Percentiles rank a stretch among this genome's conserved stretches.
phyloP scores from a whole-genome alignment of 1,140 invertebrate species.

The Rhagoletis zephyria region DNA sequence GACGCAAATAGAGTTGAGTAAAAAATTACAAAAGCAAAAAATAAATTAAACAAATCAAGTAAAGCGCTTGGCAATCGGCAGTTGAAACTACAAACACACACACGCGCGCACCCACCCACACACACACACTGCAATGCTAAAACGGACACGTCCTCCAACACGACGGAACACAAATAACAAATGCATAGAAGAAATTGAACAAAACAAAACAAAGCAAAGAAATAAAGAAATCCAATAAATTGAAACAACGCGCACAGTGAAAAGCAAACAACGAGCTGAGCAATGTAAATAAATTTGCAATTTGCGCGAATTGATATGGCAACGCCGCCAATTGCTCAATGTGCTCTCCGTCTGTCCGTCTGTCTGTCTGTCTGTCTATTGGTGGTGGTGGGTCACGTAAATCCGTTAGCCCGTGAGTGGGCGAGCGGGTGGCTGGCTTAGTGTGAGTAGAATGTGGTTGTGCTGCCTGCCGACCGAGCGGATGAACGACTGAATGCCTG shows the following conservation, averaged over 20 bases:
- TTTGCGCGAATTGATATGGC: conserved; percentile 51
- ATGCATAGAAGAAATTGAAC: neutral
- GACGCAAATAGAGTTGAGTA: conserved; percentile 19
- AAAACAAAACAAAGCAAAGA: neutral
- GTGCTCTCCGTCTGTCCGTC: neutral
- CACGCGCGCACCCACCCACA: neutral
- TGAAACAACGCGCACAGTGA: neutral
- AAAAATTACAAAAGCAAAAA: neutral
- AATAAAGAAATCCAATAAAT: conserved; percentile 3
- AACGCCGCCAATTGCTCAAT: neutral
- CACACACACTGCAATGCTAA: neutral
- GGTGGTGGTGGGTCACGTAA: neutral
- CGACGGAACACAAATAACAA: conserved; percentile 1
- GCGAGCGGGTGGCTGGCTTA: neutral
- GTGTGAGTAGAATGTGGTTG: neutral
- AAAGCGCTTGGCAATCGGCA: conserved; percentile 29
- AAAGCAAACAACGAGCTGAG: conserved; percentile 26
- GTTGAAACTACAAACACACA: neutral
- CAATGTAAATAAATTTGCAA: conserved; percentile 53
- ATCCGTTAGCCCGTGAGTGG: neutral
- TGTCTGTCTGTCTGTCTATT: neutral
- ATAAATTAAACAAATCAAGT: conserved; percentile 45
- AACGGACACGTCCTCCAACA: neutral
- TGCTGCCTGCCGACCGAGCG: neutral
- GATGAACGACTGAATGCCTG: conserved; percentile 4